Evolutionary conservation across 1,140 invertebrate genomes (phyloP).

Genomic region (Drosophila bocki): DNA sequence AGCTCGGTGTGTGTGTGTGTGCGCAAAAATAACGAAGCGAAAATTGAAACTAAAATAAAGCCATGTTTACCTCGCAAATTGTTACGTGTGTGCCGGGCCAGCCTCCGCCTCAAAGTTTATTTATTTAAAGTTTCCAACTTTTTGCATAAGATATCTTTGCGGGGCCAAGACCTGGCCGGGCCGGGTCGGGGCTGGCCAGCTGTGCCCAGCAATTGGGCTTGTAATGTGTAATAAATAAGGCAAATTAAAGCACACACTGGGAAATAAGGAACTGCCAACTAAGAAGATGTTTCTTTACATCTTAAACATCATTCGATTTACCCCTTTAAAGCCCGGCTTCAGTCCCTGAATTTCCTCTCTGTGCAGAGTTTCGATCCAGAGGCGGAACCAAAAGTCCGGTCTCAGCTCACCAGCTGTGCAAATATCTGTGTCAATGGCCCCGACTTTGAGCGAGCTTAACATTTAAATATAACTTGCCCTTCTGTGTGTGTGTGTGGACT

Average conservation of each 20-base stretch:
- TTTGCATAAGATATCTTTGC: slow-evolving; percentile 68
- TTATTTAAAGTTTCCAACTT: slow-evolving; percentile 80
- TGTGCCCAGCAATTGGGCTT: slow-evolving; percentile 45
- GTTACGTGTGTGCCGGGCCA: slow-evolving; percentile 56
- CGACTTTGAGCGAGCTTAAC: slow-evolving; percentile 61
- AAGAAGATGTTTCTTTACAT: no score
- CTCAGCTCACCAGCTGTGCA: slow-evolving; percentile 65
- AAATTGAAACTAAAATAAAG: slow-evolving; percentile 84
- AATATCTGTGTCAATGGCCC: slow-evolving; percentile 77
- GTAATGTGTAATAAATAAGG: slow-evolving; percentile 66
- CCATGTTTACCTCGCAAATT: slow-evolving; percentile 81
- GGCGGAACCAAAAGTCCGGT: slow-evolving; percentile 38
- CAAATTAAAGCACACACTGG: slow-evolving; percentile 60
- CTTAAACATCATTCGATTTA: no score
- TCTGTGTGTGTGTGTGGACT: slow-evolving; percentile 17
- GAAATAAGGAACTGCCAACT: neutral
- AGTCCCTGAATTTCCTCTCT: neutral
- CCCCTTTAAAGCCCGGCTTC: no score
- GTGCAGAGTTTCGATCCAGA: slow-evolving; percentile 1
- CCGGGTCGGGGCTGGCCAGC: slow-evolving; percentile 1
- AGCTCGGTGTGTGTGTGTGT: slow-evolving; percentile 29
- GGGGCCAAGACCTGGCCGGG: slow-evolving; percentile 28
- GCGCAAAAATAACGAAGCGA: slow-evolving; percentile 79
- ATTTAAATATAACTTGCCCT: slow-evolving; percentile 49
- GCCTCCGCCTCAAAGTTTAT: slow-evolving; percentile 67